phyloP scores from a whole-genome alignment of 2,113 vertebrate genomes.

The Hoplias malabaricus region DNA sequence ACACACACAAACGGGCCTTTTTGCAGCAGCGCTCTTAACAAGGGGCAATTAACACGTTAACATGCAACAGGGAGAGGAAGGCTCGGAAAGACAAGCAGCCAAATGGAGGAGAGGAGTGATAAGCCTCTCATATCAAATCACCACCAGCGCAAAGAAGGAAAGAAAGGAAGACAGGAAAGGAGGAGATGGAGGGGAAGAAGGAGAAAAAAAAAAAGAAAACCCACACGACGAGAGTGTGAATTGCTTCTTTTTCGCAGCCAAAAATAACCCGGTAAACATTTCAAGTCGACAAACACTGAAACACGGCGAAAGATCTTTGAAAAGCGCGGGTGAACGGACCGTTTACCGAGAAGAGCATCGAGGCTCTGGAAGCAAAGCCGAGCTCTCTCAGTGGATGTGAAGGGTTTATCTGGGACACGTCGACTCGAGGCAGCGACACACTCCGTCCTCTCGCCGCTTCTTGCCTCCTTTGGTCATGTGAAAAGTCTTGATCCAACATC shows the following conservation, averaged over 20 bases:
- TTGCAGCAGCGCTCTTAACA: conserved; percentile 51
- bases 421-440: background rate
- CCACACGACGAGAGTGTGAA: conserved; percentile 28
- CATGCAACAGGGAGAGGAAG: conserved; percentile 50
- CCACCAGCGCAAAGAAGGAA: background rate
- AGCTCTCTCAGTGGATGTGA: background rate
- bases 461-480: background rate
- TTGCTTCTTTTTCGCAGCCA: conserved; percentile 43
- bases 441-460: background rate
- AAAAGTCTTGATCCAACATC: too few relatives aligned
- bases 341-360: conserved; percentile 12
- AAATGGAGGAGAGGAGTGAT: conserved; percentile 45
- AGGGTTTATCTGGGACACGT: background rate
- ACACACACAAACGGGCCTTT: conserved; percentile 31
- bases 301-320: conserved; percentile 7
- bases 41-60: conserved; percentile 55
- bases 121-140: conserved; percentile 34
- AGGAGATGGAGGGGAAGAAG: background rate
- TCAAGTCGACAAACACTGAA: conserved; percentile 32
- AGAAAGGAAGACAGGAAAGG: conserved; percentile 30
- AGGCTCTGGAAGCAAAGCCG: conserved; percentile 15
- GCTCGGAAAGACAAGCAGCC: conserved; percentile 51
- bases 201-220: background rate
- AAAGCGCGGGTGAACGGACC: conserved; percentile 5
- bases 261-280: conserved; percentile 47